A percentile compares a stretch with the other conserved stretches of the same genome.
Evolutionary conservation across 2,797 vertebrate species (phyloP).

Genomic region (Chaetodon trifasciatus): DNA sequence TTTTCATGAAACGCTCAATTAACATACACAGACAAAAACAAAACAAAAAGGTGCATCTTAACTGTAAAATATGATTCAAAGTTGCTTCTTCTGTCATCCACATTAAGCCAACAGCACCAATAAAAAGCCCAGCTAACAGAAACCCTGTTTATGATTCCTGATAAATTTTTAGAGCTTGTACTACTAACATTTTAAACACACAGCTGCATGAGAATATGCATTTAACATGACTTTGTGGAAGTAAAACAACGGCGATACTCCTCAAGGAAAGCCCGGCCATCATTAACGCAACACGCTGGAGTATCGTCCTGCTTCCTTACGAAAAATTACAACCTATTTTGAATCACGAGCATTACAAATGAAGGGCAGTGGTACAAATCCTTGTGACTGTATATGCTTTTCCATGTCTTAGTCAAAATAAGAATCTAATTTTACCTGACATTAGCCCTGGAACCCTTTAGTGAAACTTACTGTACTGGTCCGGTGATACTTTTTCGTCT

Average conservation of each 20-base stretch:
- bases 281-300: neutral
- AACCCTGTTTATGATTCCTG: neutral
- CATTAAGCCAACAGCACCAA: neutral
- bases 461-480: neutral
- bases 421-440: neutral
- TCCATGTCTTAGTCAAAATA: neutral
- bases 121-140: neutral
- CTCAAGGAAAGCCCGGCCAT: neutral
- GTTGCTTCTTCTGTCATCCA: neutral
- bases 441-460: neutral
- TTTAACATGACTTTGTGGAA: neutral
- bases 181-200: neutral
- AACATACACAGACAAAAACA: too few relatives aligned
- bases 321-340: neutral
- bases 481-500: neutral
- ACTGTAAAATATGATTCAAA: conserved; percentile 15
- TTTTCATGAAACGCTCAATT: too few relatives aligned
- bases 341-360: neutral
- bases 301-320: neutral
- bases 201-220: neutral
- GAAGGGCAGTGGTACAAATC: neutral
- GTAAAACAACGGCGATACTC: neutral
- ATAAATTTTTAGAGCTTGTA: neutral
- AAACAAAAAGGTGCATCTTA: neutral
- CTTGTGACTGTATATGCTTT: neutral